Evolutionary conservation across 2,888 invertebrate species (phyloP).

Genomic region (Scaptomyza caliginosa): DNA sequence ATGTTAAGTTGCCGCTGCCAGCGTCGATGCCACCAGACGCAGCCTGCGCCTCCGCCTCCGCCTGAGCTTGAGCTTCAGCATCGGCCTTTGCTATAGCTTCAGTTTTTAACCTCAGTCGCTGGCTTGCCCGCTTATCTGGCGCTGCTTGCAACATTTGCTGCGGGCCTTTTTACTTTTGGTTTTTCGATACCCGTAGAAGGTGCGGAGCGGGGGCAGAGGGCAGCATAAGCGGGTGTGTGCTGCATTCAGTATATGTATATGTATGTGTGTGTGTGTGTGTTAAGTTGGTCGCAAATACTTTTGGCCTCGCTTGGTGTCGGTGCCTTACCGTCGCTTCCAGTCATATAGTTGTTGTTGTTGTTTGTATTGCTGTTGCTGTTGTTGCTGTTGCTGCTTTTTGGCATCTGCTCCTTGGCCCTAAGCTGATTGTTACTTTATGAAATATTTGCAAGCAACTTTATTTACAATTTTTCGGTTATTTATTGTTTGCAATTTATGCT

Average conservation of each 20-base stretch:
- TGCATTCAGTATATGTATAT: slow-evolving; percentile 40
- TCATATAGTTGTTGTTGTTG: slow-evolving; percentile 31
- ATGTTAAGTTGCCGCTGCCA: slow-evolving; percentile 65
- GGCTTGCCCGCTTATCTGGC: slow-evolving; percentile 72
- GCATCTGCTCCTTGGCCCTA: slow-evolving; percentile 77
- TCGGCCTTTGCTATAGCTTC: too few species aligned
- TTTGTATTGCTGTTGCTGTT: slow-evolving; percentile 23
- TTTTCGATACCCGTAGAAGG: slow-evolving; percentile 68
- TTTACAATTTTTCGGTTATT: slow-evolving; percentile 81
- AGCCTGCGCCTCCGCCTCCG: slow-evolving; percentile 23
- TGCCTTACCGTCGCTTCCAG: slow-evolving; percentile 74
- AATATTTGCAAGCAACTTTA: slow-evolving; percentile 81
- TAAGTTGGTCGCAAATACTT: slow-evolving; percentile 76
- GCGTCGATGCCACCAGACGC: slow-evolving; percentile 40
- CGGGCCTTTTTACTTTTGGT: slow-evolving; percentile 76
- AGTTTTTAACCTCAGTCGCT: slow-evolving; percentile 55
- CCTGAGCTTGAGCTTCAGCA: slow-evolving; percentile 19
- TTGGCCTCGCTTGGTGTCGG: slow-evolving; percentile 78
- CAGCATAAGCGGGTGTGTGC: slow-evolving; percentile 39
- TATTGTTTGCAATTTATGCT: slow-evolving; percentile 81
- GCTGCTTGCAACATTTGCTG: slow-evolving; percentile 78
- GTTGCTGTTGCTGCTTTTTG: slow-evolving; percentile 56
- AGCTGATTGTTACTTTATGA: slow-evolving; percentile 79
- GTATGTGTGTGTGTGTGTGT: slow-evolving; percentile 46
- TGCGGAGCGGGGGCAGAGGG: slow-evolving; percentile 16